phyloP scores from a whole-genome alignment of 2,888 invertebrate species.

The Onthophagus sagittarius region DNA sequence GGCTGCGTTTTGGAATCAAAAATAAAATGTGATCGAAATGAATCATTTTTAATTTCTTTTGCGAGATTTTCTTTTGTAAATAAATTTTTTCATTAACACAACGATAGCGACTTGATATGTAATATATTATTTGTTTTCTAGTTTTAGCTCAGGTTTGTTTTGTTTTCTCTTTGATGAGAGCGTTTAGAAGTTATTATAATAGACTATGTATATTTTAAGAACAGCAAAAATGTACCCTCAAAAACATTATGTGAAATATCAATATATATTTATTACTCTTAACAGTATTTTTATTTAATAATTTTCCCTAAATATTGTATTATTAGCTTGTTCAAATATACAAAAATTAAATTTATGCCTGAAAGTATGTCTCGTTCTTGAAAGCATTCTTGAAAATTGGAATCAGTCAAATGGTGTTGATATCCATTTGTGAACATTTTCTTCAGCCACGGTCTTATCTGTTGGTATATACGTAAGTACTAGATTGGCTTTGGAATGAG shows the following conservation, averaged over 20 bases:
- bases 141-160: slow-evolving; percentile 33
- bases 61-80: slow-evolving; percentile 16
- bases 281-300: slow-evolving; percentile 6
- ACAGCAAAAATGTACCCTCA: slow-evolving; percentile 21
- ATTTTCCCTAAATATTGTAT: too few relatives aligned
- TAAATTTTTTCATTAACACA: slow-evolving; percentile 16
- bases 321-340: too few relatives aligned
- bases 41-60: background rate
- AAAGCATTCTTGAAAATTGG: too few relatives aligned
- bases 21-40: slow-evolving; percentile 24
- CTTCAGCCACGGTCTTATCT: too few relatives aligned
- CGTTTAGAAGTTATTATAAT: slow-evolving; percentile 4
- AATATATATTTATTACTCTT: slow-evolving; percentile 21
- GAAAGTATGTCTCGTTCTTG: too few relatives aligned
- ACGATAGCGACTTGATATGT: slow-evolving; percentile 27
- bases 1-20: slow-evolving; percentile 47
- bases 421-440: too few relatives aligned
- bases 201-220: slow-evolving; percentile 17
- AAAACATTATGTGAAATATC: slow-evolving; percentile 15
- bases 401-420: too few relatives aligned
- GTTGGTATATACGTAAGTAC: too few relatives aligned
- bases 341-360: too few relatives aligned
- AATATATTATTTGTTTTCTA: slow-evolving; percentile 28
- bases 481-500: too few relatives aligned
- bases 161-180: slow-evolving; percentile 17